Percentiles rank a stretch among this genome's conserved stretches.
Conservation (phyloP, 2,888 invertebrate species). For the Phymatocera aterrima region DNA sequence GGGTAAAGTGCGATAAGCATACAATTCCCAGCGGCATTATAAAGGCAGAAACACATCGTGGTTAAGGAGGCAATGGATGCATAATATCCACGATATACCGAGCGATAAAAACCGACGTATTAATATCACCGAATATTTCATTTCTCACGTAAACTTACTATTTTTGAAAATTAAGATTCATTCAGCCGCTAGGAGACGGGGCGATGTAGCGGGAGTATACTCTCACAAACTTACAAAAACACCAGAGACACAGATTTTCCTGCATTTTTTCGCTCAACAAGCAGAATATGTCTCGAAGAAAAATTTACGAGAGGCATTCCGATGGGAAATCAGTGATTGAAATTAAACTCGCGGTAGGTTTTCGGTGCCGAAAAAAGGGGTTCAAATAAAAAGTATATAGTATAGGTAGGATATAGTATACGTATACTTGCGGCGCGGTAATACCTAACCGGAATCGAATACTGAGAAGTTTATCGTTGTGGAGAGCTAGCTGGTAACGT, state of each 20-base stretch:
- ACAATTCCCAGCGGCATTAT: neutral
- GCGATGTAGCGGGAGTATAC: no score
- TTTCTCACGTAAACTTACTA: no score
- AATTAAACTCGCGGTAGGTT: neutral
- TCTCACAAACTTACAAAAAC: no score
- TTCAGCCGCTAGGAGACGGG: no score
- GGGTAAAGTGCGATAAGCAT: neutral
- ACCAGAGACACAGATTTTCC: no score
- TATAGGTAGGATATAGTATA: neutral
- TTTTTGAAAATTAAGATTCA: no score
- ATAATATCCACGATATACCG: neutral
- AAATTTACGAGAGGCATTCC: no score
- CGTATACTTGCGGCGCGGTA: neutral
- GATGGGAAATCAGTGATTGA: no score
- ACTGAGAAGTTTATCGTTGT: slow-evolving; percentile 57
- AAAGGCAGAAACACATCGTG: neutral
- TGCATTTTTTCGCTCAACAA: no score
- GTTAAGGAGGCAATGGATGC: neutral
- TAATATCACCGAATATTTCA: no score
- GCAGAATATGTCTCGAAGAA: no score
- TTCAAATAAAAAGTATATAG: neutral
- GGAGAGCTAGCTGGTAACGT: slow-evolving; percentile 47
- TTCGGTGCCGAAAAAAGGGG: neutral
- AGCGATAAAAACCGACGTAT: no score
- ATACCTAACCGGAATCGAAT: slow-evolving; percentile 10